Conservation (phyloP, 2,113 vertebrate species). For the Phaethon lepturus region DNA sequence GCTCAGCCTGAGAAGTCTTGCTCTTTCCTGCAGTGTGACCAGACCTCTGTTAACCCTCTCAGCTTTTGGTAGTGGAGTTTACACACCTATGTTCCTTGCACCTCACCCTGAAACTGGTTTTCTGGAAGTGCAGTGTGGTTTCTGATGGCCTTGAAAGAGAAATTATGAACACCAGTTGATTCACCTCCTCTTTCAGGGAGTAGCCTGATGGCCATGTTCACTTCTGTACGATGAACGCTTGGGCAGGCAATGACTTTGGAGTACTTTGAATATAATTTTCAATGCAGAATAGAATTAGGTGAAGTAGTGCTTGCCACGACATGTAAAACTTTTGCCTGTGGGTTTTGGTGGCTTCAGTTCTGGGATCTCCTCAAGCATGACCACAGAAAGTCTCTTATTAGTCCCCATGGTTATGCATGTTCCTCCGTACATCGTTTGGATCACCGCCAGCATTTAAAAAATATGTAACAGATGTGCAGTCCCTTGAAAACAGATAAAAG, state of each 20-base stretch:
- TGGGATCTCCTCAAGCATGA: neutral
- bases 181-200: neutral
- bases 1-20: neutral
- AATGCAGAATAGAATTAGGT: neutral
- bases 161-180: fast-evolving
- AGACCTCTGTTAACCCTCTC: neutral
- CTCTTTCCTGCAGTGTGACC: neutral
- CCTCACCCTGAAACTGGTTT: neutral
- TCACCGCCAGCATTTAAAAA: neutral
- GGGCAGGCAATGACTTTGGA: neutral
- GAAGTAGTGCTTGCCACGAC: neutral
- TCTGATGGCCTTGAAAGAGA: neutral
- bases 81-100: neutral
- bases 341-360: neutral
- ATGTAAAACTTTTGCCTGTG: neutral
- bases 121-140: neutral
- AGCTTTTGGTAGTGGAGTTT: neutral
- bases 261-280: neutral
- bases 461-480: neutral
- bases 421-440: neutral
- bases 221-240: neutral
- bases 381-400: neutral
- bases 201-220: neutral
- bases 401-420: neutral
- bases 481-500: neutral